Evolutionary conservation across 2,797 vertebrate genomes (phyloP).

Genomic region (Danionella dracula): DNA sequence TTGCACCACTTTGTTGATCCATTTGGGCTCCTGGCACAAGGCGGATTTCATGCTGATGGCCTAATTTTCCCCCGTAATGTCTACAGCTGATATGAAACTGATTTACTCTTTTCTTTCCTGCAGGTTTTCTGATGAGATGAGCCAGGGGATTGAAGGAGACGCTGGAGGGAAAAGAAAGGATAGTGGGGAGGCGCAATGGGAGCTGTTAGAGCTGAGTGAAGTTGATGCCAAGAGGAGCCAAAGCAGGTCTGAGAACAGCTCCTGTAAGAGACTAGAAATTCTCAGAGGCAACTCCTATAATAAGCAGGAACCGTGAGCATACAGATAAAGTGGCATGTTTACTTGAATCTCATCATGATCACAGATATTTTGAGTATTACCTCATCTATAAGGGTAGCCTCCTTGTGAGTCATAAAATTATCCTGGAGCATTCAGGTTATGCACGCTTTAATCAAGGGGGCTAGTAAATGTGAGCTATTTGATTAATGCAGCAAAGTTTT

Average conservation of each 20-base stretch:
- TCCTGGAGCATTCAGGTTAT: not conserved
- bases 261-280: not conserved
- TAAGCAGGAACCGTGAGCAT: constrained; percentile 23
- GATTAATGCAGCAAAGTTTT: not conserved
- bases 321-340: constrained; percentile 23
- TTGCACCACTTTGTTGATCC: constrained; percentile 22
- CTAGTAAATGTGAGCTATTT: constrained; percentile 1
- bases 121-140: constrained; percentile 34
- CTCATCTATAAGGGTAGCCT: not conserved
- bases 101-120: constrained; percentile 24
- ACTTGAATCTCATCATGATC: constrained; percentile 18
- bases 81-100: constrained; percentile 9
- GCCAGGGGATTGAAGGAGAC: not conserved
- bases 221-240: constrained; percentile 15
- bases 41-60: constrained; percentile 23
- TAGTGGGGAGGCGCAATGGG: constrained; percentile 6
- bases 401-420: not conserved
- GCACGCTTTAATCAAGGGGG: not conserved
- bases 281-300: constrained; percentile 3
- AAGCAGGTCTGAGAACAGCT: constrained; percentile 33
- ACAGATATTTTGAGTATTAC: constrained; percentile 15
- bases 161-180: constrained; percentile 16
- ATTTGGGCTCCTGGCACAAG: constrained; percentile 7
- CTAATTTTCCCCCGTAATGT: not conserved
- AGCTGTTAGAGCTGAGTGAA: constrained; percentile 17